Base-by-base conservation (phyloP, 2,888 invertebrate genomes). In the Lutraria lutraria region DNA sequence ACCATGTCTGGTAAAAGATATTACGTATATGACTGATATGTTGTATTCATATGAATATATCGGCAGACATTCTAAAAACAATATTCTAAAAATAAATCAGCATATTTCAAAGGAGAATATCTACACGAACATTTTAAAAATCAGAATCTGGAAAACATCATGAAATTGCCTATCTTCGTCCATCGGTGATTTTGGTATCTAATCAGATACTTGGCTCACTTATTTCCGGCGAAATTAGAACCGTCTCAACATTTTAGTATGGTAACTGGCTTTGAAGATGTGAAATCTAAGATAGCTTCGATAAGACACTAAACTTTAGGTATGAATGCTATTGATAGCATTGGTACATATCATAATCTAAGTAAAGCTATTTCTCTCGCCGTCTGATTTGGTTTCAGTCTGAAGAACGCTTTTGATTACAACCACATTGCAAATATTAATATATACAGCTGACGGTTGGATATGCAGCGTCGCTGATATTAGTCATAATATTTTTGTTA, bases 251-350 rank as follows among this genome's bases (percentile, higher is more conserved):
- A 82, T 76, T 82, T 56, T 63, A 81, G 82, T 81, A 82, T 76
- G 21, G 63, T 68, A 81, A 72, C 76, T 87, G 54, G 83, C 88
- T 84, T 83, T 81, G 85, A 84, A 85, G 88, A 56, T 84, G 84
- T 85, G 81, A 88, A 88, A 81, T 84, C 54, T 43, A 31, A 52
- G 84, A 88, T 88, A 81, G 29, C 12, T n/a, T 10, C 54, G 88
- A 88, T 88, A 88, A 85, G 52, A 86, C 80, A n/a, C 0, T 19
- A n/a, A 29, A 56, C 43, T n/a, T 85, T 25, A 53, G 80, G 25
- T 80, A 54, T 80, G 12, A 54, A 84, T 54, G 31, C 76, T 63
- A 34, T 68, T 31, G 52, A 83, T 83, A 54, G 76, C 76, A 72
- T 53, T 84, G 76, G 54, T 76, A 76, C 76, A 76, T 76, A 76